Base-by-base conservation (phyloP, 2,888 invertebrate genomes). In the Tenthredo distinguenda region DNA sequence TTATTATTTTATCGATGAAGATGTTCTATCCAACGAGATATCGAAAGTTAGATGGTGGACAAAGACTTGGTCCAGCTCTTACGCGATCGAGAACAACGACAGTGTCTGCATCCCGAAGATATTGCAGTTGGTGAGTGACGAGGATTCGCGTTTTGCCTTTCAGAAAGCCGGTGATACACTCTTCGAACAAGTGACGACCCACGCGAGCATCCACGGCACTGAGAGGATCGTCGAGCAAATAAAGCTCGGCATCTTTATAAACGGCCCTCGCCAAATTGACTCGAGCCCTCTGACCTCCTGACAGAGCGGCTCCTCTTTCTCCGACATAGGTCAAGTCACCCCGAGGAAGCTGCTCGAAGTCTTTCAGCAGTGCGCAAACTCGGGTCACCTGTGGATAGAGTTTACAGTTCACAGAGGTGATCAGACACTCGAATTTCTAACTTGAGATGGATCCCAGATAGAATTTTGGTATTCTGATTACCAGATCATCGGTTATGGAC, bases 261-360 rank as follows among this genome's bases (percentile, higher is more conserved):
- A 97, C 94, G 2, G 97, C 96, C 89, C 97, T 94, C 0, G 97
- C 97, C 65, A 98, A 94, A 92, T 97, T 97, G 37, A 98, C 95
- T 87, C 98, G 95, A 1, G 98, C 97, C 91, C 96, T 95, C 94
- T 98, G 98, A 9, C 98, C 98, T 10, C 98, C 98, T 65, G 97
- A 97, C 15, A 98, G 94, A 5, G 96, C 96, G 0, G 96, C 95
- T 12, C 98, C 98, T 76, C 97, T 95, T 91, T 98, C 98, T 1
- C 98, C 98, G 0, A 98, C 97, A 83, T 97, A 93, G 0, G 97
- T 97, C 88, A 95, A 93, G 91, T 98, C 98, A 10, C 97, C 97
- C 88, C 96, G 95, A 0, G 97, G 96, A 88, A 98, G 95, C 87
- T 96, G 95, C 83, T 95, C 95, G 89, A 98, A 96, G 92, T 98